phyloP scores from a whole-genome alignment of 2,113 vertebrate species.

The Hylia prasina region DNA sequence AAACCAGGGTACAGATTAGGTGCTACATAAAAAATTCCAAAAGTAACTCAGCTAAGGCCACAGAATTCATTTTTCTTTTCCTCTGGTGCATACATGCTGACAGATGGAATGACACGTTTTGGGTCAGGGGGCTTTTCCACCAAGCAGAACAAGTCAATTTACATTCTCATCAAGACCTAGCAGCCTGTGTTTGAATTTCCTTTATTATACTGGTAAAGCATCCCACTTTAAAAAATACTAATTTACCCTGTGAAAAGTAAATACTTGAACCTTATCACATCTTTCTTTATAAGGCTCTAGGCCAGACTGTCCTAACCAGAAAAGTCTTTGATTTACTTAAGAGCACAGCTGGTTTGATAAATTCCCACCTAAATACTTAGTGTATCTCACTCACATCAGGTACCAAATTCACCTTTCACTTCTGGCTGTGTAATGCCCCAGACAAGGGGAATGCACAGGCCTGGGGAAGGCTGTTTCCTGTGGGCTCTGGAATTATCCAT shows the following conservation, averaged over 20 bases:
- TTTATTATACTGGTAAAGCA: constrained; percentile 28
- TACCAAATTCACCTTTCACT: not conserved
- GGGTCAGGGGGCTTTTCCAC: constrained; percentile 55
- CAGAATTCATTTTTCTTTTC: constrained; percentile 22
- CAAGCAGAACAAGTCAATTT: constrained; percentile 59
- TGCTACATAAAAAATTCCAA: not conserved
- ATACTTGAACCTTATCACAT: not conserved
- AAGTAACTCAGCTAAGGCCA: constrained; percentile 33
- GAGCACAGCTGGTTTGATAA: not conserved
- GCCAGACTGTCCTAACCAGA: not conserved
- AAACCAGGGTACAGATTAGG: constrained; percentile 15
- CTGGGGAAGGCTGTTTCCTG: not conserved
- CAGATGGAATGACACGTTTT: constrained; percentile 53
- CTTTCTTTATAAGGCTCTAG: not conserved
- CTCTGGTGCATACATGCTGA: not conserved
- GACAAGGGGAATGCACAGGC: not conserved
- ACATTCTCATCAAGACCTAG: constrained; percentile 59
- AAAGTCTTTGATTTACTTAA: not conserved
- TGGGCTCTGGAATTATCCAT: not conserved
- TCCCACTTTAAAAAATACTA: not conserved
- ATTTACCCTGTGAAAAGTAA: not conserved
- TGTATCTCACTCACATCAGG: not conserved
- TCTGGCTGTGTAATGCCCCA: not conserved
- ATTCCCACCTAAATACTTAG: not conserved
- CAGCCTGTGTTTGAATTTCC: constrained; percentile 14